A percentile compares a stretch with the other conserved stretches of the same genome.
Conservation (phyloP, 2,113 vertebrate genomes). For the Thermophis baileyi region DNA sequence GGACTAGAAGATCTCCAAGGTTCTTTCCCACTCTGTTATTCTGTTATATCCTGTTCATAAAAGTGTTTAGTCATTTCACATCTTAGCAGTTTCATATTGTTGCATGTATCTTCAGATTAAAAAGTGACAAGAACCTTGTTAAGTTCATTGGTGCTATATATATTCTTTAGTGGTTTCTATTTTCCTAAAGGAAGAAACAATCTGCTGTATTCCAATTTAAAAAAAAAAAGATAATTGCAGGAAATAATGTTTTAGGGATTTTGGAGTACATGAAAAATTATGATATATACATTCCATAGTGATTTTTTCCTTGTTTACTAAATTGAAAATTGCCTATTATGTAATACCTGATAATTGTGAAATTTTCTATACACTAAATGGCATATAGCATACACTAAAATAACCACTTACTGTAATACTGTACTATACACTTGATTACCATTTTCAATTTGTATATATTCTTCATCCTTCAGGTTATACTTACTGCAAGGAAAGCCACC, state of each 20-base stretch:
- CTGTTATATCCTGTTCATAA: not conserved
- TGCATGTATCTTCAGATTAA: not conserved
- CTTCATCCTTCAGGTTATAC: conserved; percentile 10
- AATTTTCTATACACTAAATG: not conserved
- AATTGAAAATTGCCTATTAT: not conserved
- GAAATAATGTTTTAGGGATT: conserved; percentile 13
- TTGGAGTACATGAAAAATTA: conserved; percentile 31
- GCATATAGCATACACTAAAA: not conserved
- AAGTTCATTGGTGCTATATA: conserved; percentile 21
- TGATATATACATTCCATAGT: conserved; percentile 28
- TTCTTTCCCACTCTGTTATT: no score
- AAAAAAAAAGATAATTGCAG: not conserved
- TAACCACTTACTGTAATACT: not conserved
- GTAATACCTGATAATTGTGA: conserved; percentile 36
- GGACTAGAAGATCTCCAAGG: no score
- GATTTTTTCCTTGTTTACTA: not conserved
- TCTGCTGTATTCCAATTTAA: conserved; percentile 45
- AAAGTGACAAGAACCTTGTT: conserved; percentile 18
- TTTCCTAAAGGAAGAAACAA: conserved; percentile 49
- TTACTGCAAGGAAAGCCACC: not conserved
- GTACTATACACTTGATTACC: not conserved
- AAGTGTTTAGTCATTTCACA: conserved; percentile 1
- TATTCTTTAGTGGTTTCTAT: not conserved
- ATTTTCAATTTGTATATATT: conserved; percentile 14
- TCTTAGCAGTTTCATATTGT: conserved; percentile 7